Conservation (phyloP, 2,888 invertebrate genomes). For the Drosophila parthenogenetica region DNA sequence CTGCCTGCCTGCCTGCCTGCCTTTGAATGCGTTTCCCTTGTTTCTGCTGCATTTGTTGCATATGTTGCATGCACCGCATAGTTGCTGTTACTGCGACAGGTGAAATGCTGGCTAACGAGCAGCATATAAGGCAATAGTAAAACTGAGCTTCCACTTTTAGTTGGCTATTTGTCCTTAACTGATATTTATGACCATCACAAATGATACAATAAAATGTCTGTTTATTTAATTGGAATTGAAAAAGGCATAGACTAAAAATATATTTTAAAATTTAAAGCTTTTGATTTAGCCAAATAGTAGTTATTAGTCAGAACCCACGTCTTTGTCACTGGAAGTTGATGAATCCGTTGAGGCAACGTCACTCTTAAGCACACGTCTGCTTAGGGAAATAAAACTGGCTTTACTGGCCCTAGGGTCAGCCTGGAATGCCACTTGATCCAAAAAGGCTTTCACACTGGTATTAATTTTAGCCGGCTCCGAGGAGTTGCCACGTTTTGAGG, state of each 20-base stretch:
- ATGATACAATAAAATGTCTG: conserved; percentile 32
- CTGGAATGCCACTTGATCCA: conserved; percentile 1
- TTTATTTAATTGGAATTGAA: conserved; percentile 6
- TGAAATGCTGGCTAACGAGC: conserved; percentile 61
- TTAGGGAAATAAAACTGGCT: conserved; percentile 22
- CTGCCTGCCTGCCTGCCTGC: neutral
- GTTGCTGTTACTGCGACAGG: conserved; percentile 43
- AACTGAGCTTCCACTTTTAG: conserved; percentile 28
- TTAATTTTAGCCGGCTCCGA: neutral
- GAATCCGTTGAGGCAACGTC: neutral
- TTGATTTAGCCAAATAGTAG: neutral
- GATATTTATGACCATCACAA: conserved; percentile 40
- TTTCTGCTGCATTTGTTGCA: conserved; percentile 15
- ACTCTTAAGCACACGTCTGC: neutral
- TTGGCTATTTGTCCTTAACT: conserved; percentile 48
- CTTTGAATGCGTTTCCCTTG: conserved; percentile 16
- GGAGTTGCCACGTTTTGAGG: neutral
- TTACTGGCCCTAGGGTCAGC: conserved; percentile 20
- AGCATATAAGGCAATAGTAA: conserved; percentile 42
- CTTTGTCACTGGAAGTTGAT: neutral
- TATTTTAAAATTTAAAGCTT: too few relatives aligned
- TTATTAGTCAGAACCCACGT: neutral
- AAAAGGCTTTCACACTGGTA: neutral
- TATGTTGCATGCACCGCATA: conserved; percentile 24
- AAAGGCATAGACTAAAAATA: too few relatives aligned